Evolutionary conservation across 2,113 vertebrate genomes (phyloP).

Genomic region (Poeciliopsis retropinna): DNA sequence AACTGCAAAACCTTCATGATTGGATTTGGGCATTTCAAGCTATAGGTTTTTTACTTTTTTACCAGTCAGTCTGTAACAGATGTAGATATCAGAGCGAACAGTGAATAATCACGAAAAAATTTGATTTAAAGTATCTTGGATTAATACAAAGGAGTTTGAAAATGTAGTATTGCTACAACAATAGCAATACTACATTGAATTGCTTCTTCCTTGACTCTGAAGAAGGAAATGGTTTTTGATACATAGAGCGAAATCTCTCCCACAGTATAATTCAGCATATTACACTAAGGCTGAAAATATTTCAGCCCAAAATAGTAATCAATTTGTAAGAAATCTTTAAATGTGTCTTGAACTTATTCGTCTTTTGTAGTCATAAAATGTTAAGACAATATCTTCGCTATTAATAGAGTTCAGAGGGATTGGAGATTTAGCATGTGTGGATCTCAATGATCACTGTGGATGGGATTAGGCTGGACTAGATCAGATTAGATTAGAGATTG

Average conservation of each 20-base stretch:
- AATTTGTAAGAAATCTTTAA: background rate
- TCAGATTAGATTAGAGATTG: constrained; percentile 74
- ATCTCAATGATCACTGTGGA: constrained; percentile 51
- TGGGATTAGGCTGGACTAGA: constrained; percentile 66
- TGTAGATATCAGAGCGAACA: constrained; percentile 11
- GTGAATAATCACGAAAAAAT: constrained; percentile 16
- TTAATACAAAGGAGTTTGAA: constrained; percentile 43
- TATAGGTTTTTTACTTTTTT: constrained; percentile 48
- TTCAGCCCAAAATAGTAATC: background rate
- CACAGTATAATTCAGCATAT: background rate
- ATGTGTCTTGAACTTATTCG: background rate
- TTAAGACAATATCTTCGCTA: background rate
- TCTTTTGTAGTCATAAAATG: background rate
- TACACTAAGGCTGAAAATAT: background rate
- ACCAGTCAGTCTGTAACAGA: constrained; percentile 20
- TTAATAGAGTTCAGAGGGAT: background rate
- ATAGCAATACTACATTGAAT: too few relatives aligned
- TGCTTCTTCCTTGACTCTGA: background rate
- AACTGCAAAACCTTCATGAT: constrained; percentile 67
- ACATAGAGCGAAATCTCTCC: background rate
- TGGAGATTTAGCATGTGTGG: constrained; percentile 11
- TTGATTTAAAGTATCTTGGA: constrained; percentile 28
- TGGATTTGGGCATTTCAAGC: constrained; percentile 58
- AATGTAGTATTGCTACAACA: constrained; percentile 16
- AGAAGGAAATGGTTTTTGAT: background rate